Percentiles rank a stretch among this genome's conserved stretches.
These are phyloP conservation scores for Fissipunctia ypsillon DNA, from an alignment of 2,888 invertebrate species.

Conservation along the genomic window DNA sequence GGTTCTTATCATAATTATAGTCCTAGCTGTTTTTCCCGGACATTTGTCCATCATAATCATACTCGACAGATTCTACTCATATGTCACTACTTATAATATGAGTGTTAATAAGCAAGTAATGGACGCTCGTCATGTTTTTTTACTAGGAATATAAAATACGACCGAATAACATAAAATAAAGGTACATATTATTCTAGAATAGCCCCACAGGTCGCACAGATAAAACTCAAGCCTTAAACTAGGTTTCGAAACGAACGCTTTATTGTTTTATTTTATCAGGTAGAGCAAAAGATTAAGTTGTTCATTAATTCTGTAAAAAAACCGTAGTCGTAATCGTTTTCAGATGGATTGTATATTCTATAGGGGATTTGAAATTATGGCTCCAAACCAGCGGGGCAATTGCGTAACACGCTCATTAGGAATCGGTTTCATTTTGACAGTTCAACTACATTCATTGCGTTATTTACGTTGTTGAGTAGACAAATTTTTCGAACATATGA, in stretches of 20 bases:
- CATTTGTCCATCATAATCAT: neutral
- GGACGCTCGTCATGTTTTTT: constrained; percentile 5
- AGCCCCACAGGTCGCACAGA: constrained; percentile 18
- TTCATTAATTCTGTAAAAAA: neutral
- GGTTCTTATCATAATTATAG: neutral
- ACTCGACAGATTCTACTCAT: constrained; percentile 4
- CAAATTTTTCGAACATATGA: no score
- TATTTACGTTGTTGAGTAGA: no score
- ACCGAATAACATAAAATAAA: constrained; percentile 21
- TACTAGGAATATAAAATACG: constrained; percentile 16
- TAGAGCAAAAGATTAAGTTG: neutral
- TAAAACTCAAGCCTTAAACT: constrained; percentile 41
- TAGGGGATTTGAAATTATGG: neutral
- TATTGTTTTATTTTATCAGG: constrained; percentile 28
- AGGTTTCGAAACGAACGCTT: constrained; percentile 26
- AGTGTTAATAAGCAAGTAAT: constrained; percentile 17
- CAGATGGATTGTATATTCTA: neutral
- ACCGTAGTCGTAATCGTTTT: neutral
- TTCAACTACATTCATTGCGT: no score
- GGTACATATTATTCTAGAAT: constrained; percentile 28
- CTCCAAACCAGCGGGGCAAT: no score
- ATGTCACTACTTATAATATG: constrained; percentile 7
- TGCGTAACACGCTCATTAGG: no score
- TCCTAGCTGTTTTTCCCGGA: neutral
- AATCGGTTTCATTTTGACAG: no score